phyloP scores from a whole-genome alignment of 1,140 invertebrate species.

The Telenomus remus region DNA sequence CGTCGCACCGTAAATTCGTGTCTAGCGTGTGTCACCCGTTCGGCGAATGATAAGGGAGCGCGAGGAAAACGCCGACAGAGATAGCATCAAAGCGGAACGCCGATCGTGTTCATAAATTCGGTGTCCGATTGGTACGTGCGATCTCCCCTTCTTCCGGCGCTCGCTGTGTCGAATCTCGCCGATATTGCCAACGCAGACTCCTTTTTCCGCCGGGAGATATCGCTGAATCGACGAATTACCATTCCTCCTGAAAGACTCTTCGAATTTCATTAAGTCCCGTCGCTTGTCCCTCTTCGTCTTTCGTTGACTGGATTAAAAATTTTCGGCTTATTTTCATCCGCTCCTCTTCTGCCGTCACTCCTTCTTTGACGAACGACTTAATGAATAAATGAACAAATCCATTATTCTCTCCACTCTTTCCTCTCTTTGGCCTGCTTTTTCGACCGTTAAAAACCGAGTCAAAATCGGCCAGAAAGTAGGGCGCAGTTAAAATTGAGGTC shows the following conservation, averaged over 20 bases:
- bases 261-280: constrained; percentile 41
- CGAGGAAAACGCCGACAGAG: constrained; percentile 54
- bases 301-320: constrained; percentile 16
- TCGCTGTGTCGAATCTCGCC: constrained; percentile 25
- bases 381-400: constrained; percentile 18
- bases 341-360: not conserved
- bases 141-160: constrained; percentile 24
- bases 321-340: constrained; percentile 37
- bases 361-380: constrained; percentile 15
- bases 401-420: constrained; percentile 1
- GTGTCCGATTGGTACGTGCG: constrained; percentile 50
- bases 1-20: constrained; percentile 30
- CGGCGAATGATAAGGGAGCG: constrained; percentile 29
- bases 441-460: too few species aligned
- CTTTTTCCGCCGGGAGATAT: constrained; percentile 33
- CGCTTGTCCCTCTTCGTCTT: constrained; percentile 2
- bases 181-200: constrained; percentile 40
- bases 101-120: constrained; percentile 61
- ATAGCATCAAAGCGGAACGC: constrained; percentile 45
- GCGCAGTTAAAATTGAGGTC: too few species aligned
- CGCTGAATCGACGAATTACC: constrained; percentile 51
- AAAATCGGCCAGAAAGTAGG: too few species aligned
- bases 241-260: constrained; percentile 33
- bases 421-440: not conserved
- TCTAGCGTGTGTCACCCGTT: constrained; percentile 33